A percentile compares a stretch with the other conserved stretches of the same genome.
Conservation (phyloP, 2,888 invertebrate species). For the Dynastes grantii region DNA sequence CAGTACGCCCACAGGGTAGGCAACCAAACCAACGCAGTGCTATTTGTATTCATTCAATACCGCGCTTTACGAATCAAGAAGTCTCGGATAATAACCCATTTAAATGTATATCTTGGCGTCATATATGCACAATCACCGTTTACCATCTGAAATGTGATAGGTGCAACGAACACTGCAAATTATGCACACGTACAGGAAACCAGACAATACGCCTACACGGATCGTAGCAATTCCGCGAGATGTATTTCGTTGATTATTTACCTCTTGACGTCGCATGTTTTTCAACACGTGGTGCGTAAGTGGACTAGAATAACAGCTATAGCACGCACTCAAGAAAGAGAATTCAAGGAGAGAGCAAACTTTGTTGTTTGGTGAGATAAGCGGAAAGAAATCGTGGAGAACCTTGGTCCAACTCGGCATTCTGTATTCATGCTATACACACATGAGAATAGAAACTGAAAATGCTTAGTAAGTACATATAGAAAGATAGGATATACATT, state of each 20-base stretch:
- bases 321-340: neutral
- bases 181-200: constrained; percentile 19
- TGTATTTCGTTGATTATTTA: constrained; percentile 34
- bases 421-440: too few species aligned
- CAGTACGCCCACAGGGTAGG: constrained; percentile 7
- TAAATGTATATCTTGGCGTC: constrained; percentile 7
- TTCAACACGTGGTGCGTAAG: constrained; percentile 30
- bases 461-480: too few species aligned
- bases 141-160: constrained; percentile 7
- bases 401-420: too few species aligned
- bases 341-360: constrained; percentile 36
- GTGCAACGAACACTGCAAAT: constrained; percentile 18
- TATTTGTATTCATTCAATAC: neutral
- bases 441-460: too few species aligned
- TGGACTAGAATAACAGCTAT: constrained; percentile 1
- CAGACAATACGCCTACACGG: constrained; percentile 20
- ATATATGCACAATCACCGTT: constrained; percentile 20
- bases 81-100: neutral
- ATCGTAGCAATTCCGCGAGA: constrained; percentile 11
- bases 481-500: constrained; percentile 11
- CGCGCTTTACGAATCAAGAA: neutral
- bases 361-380: constrained; percentile 1
- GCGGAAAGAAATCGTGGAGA: neutral
- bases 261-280: neutral
- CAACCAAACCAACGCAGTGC: constrained; percentile 7